Conservation (phyloP, 1,140 invertebrate genomes). For the Apis laboriosa region DNA sequence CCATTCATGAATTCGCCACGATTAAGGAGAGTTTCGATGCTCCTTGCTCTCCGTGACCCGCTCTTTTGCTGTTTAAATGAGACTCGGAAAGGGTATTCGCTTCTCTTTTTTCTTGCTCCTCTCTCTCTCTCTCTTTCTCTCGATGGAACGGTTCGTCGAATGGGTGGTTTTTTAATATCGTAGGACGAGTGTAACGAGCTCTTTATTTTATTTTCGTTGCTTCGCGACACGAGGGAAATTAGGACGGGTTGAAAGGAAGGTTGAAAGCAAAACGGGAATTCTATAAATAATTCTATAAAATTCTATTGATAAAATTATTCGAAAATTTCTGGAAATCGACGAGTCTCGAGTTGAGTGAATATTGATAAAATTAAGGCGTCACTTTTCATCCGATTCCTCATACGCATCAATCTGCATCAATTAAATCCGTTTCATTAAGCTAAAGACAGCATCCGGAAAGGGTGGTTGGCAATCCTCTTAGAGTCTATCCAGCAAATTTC, state of each 20-base stretch:
- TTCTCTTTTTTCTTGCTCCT: no score
- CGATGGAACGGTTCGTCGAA: no score
- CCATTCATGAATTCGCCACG: conserved; percentile 7
- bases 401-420: neutral
- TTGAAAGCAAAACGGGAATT: no score
- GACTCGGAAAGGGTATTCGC: neutral
- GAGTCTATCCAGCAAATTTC: conserved; percentile 42
- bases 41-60: neutral
- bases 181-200: neutral
- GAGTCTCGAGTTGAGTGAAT: no score
- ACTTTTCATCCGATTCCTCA: no score
- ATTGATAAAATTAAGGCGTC: no score
- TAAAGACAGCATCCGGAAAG: conserved; percentile 18
- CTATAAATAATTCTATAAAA: no score
- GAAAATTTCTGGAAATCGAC: no score
- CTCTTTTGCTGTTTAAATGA: neutral
- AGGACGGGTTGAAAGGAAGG: neutral
- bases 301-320: no score
- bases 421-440: conserved; percentile 35
- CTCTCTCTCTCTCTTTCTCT: neutral
- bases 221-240: neutral
- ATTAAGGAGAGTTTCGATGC: conserved; percentile 5
- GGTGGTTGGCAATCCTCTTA: conserved; percentile 3
- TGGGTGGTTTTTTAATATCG: neutral
- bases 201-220: neutral